These are phyloP conservation scores for Meloidogyne chitwoodi DNA, from an alignment of 1,140 invertebrate species.

Conservation along the genomic window DNA sequence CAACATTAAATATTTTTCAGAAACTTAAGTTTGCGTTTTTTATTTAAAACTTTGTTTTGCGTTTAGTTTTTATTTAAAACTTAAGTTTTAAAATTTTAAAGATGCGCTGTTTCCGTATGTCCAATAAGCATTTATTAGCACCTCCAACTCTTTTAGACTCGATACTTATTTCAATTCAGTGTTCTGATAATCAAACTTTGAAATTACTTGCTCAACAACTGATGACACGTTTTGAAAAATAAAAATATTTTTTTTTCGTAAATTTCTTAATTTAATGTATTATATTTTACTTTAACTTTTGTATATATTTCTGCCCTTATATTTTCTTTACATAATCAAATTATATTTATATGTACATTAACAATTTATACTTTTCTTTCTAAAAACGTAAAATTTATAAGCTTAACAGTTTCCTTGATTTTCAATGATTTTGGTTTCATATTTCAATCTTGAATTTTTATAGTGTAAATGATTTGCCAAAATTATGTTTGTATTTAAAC, in stretches of 20 bases:
- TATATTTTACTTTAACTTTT: too few species aligned
- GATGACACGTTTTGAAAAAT: not conserved
- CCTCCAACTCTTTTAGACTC: not conserved
- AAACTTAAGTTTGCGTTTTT: too few species aligned
- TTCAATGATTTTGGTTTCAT: not conserved
- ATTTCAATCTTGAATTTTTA: not conserved
- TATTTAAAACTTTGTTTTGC: too few species aligned
- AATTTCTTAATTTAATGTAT: too few species aligned
- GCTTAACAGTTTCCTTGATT: not conserved
- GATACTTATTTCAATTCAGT: not conserved
- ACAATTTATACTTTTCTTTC: not conserved
- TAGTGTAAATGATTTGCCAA: not conserved
- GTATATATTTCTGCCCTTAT: too few species aligned
- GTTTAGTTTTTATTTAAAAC: too few species aligned
- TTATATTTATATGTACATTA: too few species aligned
- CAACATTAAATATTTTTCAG: too few species aligned
- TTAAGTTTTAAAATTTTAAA: not conserved
- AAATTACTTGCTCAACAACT: not conserved
- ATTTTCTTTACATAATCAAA: too few species aligned
- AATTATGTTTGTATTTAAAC: not conserved
- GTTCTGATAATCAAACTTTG: not conserved
- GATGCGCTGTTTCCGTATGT: not conserved
- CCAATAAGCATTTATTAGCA: not conserved
- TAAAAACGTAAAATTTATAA: not conserved
- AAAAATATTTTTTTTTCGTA: not conserved